Evolutionary conservation across 2,113 vertebrate species (phyloP).

Genomic region (Cebus imitator): DNA sequence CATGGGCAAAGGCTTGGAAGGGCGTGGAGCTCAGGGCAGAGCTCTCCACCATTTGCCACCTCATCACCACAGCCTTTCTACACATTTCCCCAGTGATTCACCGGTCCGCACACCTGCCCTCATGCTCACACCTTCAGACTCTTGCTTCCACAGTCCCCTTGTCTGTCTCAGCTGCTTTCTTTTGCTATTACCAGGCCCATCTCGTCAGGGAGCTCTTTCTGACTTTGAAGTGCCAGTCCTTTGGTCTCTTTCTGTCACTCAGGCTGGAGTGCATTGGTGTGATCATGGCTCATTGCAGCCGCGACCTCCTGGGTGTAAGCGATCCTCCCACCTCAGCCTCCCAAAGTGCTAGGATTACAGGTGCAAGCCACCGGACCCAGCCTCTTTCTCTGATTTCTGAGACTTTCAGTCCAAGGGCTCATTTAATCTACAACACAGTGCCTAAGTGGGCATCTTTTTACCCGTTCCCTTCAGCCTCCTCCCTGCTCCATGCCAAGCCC

Average conservation of each 20-base stretch:
- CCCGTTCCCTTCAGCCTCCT: background rate
- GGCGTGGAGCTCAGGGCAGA: background rate
- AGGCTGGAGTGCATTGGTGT: too few relatives aligned
- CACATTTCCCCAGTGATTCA: background rate
- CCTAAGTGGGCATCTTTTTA: background rate
- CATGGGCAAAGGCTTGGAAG: background rate
- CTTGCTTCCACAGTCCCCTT: background rate
- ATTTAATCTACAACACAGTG: background rate
- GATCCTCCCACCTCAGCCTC: too few relatives aligned
- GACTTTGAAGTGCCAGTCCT: background rate
- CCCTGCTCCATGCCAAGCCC: background rate
- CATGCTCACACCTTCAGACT: background rate
- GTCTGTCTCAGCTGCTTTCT: fast-evolving
- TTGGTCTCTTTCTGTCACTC: background rate
- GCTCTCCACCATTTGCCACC: background rate
- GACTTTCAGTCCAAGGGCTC: background rate
- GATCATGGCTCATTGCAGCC: too few relatives aligned
- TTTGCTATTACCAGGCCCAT: background rate
- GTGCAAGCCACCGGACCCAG: too few relatives aligned
- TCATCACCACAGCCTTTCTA: background rate
- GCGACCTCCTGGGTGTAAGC: too few relatives aligned
- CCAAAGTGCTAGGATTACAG: too few relatives aligned
- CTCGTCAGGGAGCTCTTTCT: background rate
- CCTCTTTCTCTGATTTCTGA: background rate
- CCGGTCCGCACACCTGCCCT: background rate